Evolutionary conservation across 2,113 vertebrate genomes (phyloP), one percentile per base, ranked within the genome.

Genomic region (Nothoprocta pentlandii): DNA sequence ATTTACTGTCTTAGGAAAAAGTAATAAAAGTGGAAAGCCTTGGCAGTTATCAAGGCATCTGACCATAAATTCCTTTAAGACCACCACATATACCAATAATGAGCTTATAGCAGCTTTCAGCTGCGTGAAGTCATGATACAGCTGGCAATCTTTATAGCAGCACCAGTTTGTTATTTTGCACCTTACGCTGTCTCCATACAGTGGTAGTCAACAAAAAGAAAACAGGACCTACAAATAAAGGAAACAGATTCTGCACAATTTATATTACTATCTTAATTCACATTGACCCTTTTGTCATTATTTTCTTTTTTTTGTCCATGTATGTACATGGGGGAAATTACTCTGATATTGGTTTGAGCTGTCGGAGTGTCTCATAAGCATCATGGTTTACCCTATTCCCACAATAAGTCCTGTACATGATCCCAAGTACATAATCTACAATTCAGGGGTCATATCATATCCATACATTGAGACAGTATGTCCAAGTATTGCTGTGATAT

Each of bases 21-120:
- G 49, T 41, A 77, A 79, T 81, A 92, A 96, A 93, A 96, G 74
- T 36, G 8, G 13, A 77, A 91, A 53, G 16, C 16, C 12, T 93
- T 80, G 58, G 41, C 69, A 92, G 34, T 76, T 91, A 83, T 61
- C 47, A 90, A 91, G 53, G 25, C 74, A 70, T 41, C 20, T 8
- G 63, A 28, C 70, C 54, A 63, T 12, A 44, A 78, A 66, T 78
- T 53, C 4, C 42, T 80, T 88, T 75, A 68, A 92, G 75, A 42
- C 6, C 4, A 9, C 30, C 83, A n/a, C 28, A 80, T 85, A 41
- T 80, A 74, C 41, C 6, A 28, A 0, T 68, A 91, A 64, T 12
- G 12, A 70, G 58, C 12, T 8, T 39, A 7, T 32, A 39, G 16
- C 69, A 3, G 28, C 79, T 89, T 91, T 81, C 70, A 82, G 5